These are phyloP conservation scores for Eulithis prunata DNA, from an alignment of 2,888 invertebrate species.

Conservation along the genomic window DNA sequence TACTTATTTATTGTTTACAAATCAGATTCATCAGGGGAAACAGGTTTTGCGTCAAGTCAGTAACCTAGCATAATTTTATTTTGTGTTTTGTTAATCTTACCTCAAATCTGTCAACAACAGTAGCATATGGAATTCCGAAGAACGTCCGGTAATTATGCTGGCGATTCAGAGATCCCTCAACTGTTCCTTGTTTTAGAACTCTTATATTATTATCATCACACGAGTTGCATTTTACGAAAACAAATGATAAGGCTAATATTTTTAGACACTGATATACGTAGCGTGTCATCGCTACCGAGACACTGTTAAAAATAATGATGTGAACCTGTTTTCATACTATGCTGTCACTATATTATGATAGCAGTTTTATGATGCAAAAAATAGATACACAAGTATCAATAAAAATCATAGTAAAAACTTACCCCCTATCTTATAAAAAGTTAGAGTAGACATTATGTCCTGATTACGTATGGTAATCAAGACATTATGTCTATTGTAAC, in stretches of 20 bases:
- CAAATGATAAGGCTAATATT: slow-evolving; percentile 9
- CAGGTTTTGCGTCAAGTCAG: neutral
- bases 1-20: too few species aligned
- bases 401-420: too few species aligned
- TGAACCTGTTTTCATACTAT: too few species aligned
- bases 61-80: neutral
- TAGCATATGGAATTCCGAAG: slow-evolving; percentile 51
- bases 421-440: too few species aligned
- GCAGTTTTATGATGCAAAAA: too few species aligned
- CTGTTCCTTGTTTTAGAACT: slow-evolving; percentile 43
- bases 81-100: slow-evolving; percentile 31
- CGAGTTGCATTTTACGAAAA: slow-evolving; percentile 10
- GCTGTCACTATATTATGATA: too few species aligned
- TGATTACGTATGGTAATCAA: too few species aligned
- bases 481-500: too few species aligned
- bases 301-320: neutral
- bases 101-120: slow-evolving; percentile 44
- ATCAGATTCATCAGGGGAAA: too few species aligned
- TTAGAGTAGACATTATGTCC: too few species aligned
- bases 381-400: too few species aligned
- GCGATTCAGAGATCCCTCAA: slow-evolving; percentile 38
- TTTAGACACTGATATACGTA: slow-evolving; percentile 7
- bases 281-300: neutral
- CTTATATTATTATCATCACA: slow-evolving; percentile 10
- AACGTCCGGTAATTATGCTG: slow-evolving; percentile 39